Evolutionary conservation across 2,113 vertebrate genomes (phyloP).

Genomic region (Macquaria australasica): DNA sequence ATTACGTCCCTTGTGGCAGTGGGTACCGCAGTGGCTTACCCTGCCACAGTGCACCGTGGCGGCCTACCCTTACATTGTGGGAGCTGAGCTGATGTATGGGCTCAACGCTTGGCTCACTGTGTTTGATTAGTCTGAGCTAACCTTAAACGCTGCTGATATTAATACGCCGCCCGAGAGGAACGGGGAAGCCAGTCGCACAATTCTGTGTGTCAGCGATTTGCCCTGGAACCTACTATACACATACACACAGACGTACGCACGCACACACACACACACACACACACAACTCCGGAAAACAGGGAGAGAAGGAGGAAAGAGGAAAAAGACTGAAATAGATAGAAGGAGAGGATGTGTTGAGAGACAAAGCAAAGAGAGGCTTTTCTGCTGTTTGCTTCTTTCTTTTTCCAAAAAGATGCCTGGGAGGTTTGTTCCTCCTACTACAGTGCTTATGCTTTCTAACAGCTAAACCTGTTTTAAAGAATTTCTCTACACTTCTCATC

Average conservation of each 20-base stretch:
- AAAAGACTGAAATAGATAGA: conserved; percentile 34
- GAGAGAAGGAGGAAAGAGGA: conserved; percentile 9
- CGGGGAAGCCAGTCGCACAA: conserved; percentile 33
- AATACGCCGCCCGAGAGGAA: conserved; percentile 68
- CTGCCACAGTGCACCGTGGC: conserved; percentile 24
- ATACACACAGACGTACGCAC: background rate
- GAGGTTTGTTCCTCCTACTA: conserved; percentile 45
- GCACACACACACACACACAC: background rate
- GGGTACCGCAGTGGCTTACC: conserved; percentile 34
- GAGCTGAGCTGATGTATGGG: conserved; percentile 49
- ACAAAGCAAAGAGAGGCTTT: conserved; percentile 49
- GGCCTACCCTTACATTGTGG: conserved; percentile 28
- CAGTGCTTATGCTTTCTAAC: conserved; percentile 34
- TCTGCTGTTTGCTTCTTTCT: conserved; percentile 52
- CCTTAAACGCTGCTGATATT: conserved; percentile 75
- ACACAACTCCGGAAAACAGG: conserved; percentile 6
- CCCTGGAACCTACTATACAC: conserved; percentile 21
- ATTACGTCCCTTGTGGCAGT: conserved; percentile 51
- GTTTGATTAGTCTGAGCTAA: conserved; percentile 79
- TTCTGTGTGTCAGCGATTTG: conserved; percentile 69
- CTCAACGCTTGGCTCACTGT: conserved; percentile 72
- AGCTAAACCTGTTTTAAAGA: conserved; percentile 30
- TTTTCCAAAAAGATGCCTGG: conserved; percentile 28
- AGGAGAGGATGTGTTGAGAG: conserved; percentile 36
- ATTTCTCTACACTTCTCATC: conserved; percentile 33